Evolutionary conservation across 2,888 invertebrate genomes (phyloP).

Genomic region (Perdita meconis): DNA sequence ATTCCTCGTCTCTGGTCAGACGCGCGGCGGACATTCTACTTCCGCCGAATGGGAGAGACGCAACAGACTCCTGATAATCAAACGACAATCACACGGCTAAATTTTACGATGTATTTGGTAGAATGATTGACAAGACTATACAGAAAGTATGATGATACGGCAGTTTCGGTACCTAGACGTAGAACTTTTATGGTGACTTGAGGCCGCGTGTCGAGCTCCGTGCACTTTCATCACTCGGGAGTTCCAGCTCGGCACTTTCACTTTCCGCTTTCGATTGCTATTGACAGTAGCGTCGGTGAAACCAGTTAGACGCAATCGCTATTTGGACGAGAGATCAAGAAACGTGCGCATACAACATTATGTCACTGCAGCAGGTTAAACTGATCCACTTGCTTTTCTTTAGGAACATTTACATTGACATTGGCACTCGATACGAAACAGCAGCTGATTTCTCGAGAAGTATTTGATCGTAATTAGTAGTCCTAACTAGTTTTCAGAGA

Average conservation of each 20-base stretch:
- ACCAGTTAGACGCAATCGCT: slow-evolving; percentile 13
- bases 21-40: neutral
- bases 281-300: slow-evolving; percentile 13
- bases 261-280: slow-evolving; percentile 76
- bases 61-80: slow-evolving; percentile 12
- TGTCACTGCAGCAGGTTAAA: neutral
- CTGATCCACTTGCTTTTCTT: too few species aligned
- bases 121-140: slow-evolving; percentile 16
- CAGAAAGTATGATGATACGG: slow-evolving; percentile 10
- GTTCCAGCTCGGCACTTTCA: slow-evolving; percentile 73
- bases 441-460: too few species aligned
- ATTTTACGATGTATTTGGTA: slow-evolving; percentile 8
- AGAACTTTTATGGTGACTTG: slow-evolving; percentile 21
- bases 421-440: too few species aligned
- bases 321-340: slow-evolving; percentile 4
- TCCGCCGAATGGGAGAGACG: slow-evolving; percentile 5
- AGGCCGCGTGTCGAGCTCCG: slow-evolving; percentile 6
- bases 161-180: slow-evolving; percentile 20
- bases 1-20: neutral
- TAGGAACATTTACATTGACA: too few species aligned
- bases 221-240: slow-evolving; percentile 59
- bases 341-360: neutral
- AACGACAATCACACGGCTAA: slow-evolving; percentile 8
- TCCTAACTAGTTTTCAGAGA: too few species aligned
- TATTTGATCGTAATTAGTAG: too few species aligned